These are phyloP conservation scores for Serilophus lunatus DNA, from an alignment of 2,113 vertebrate genomes.

Conservation along the genomic window DNA sequence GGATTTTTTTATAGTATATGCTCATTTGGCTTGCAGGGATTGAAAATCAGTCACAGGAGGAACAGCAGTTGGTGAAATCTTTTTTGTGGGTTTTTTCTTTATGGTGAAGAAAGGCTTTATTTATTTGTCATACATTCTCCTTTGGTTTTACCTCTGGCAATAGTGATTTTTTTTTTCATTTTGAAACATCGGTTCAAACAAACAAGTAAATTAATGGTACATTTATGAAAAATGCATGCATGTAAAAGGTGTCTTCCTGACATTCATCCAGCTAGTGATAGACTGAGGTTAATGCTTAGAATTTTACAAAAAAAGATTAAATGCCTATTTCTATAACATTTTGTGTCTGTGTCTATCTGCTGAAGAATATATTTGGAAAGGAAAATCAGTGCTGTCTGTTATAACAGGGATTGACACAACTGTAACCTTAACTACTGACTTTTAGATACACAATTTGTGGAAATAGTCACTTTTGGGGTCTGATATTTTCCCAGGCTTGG, in stretches of 20 bases:
- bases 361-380: background rate
- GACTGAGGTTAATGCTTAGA: background rate
- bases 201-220: background rate
- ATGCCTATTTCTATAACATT: background rate
- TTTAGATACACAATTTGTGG: background rate
- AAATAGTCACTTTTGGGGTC: background rate
- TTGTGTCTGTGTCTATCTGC: background rate
- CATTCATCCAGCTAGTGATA: background rate
- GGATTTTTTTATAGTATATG: background rate
- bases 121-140: background rate
- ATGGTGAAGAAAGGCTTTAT: background rate
- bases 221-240: background rate
- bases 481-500: conserved; percentile 39
- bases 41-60: background rate
- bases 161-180: background rate
- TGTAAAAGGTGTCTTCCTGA: background rate
- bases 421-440: background rate
- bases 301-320: background rate
- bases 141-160: background rate
- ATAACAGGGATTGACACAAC: background rate
- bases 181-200: background rate
- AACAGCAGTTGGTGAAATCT: background rate
- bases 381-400: background rate
- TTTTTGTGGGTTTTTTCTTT: background rate
- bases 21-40: background rate